phyloP scores from a whole-genome alignment of 1,140 invertebrate species.

The Elymnias hypermnestra region DNA sequence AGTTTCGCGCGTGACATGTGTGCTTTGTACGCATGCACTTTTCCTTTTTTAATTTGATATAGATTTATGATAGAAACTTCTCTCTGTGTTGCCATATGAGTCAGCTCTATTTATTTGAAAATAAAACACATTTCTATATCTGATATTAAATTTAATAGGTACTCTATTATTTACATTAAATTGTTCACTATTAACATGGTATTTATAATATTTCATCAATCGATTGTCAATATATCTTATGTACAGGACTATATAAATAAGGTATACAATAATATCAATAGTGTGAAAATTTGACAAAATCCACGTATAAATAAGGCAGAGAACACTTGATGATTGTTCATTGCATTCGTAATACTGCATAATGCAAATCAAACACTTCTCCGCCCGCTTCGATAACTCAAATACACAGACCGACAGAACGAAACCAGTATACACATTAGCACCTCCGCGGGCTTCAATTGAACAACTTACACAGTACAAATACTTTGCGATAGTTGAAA shows the following conservation, averaged over 20 bases:
- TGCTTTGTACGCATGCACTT: too few relatives aligned
- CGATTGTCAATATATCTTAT: conserved; percentile 73
- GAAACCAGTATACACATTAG: conserved; percentile 52
- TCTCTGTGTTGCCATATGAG: too few relatives aligned
- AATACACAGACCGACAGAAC: conserved; percentile 32
- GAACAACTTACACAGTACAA: conserved; percentile 42
- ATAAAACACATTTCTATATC: conserved; percentile 51
- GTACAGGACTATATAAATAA: conserved; percentile 43
- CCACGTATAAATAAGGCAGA: conserved; percentile 26
- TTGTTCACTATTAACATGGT: conserved; percentile 74
- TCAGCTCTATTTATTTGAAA: too few relatives aligned
- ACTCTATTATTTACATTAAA: conserved; percentile 75
- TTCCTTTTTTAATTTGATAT: too few relatives aligned
- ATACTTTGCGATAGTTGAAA: conserved; percentile 33
- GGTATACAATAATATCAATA: conserved; percentile 50
- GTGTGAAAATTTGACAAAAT: conserved; percentile 60
- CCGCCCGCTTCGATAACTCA: conserved; percentile 25
- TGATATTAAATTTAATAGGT: conserved; percentile 76
- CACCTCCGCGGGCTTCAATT: conserved; percentile 62
- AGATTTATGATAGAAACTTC: too few relatives aligned
- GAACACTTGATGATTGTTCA: conserved; percentile 11
- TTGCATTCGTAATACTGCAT: conserved; percentile 10
- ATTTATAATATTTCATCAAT: conserved; percentile 70
- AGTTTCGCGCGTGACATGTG: too few relatives aligned
- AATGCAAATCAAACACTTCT: conserved; percentile 9